These are phyloP conservation scores for Crenichthys baileyi DNA, from an alignment of 2,797 vertebrate genomes.

Conservation along the genomic window DNA sequence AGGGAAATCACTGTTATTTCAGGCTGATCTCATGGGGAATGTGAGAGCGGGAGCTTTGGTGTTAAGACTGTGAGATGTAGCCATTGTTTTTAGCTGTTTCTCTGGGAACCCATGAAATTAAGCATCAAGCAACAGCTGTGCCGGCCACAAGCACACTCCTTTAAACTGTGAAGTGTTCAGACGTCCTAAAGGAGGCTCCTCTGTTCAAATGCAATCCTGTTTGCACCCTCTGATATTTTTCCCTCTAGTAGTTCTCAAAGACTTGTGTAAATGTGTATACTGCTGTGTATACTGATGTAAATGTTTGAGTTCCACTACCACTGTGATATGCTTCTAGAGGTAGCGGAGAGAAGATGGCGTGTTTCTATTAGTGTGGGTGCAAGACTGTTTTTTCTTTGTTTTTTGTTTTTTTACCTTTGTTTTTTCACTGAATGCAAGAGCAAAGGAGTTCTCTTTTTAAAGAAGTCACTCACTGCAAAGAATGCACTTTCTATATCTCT, in stretches of 20 bases:
- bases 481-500: slow-evolving; percentile 85
- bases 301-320: slow-evolving; percentile 82
- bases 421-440: slow-evolving; percentile 72
- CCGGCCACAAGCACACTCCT: slow-evolving; percentile 60
- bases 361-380: slow-evolving; percentile 72
- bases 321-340: slow-evolving; percentile 81
- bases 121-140: slow-evolving; percentile 50
- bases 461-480: slow-evolving; percentile 79
- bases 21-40: slow-evolving; percentile 50
- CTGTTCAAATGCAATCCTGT: slow-evolving; percentile 56
- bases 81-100: slow-evolving; percentile 45
- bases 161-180: slow-evolving; percentile 80
- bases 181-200: slow-evolving; percentile 63
- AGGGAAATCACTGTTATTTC: slow-evolving; percentile 72
- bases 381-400: slow-evolving; percentile 32
- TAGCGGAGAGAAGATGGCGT: slow-evolving; percentile 73
- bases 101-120: slow-evolving; percentile 30
- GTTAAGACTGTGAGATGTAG: slow-evolving; percentile 62
- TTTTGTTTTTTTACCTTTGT: slow-evolving; percentile 19
- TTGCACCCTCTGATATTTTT: slow-evolving; percentile 36
- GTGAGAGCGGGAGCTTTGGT: slow-evolving; percentile 38
- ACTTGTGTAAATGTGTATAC: slow-evolving; percentile 81
- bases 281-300: slow-evolving; percentile 79
- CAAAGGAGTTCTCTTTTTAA: slow-evolving; percentile 72
- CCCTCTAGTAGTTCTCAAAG: slow-evolving; percentile 54